Evolutionary conservation across 2,888 invertebrate species (phyloP).

Genomic region (Drosophila mulleri): DNA sequence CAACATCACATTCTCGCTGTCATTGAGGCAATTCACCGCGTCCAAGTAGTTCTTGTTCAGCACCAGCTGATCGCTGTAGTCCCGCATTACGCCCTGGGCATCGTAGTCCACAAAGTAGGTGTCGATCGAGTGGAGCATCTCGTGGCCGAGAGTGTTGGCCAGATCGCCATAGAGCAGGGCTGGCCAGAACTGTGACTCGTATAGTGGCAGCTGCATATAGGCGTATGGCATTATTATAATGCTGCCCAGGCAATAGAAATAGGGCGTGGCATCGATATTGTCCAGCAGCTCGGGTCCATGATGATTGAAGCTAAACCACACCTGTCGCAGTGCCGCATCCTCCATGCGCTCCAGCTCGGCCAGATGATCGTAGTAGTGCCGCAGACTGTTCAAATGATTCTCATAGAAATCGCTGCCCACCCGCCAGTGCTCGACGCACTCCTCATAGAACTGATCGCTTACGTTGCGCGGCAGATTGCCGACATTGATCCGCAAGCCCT

Average conservation of each 20-base stretch:
- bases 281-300: slow-evolving; percentile 73
- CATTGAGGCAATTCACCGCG: slow-evolving; percentile 61
- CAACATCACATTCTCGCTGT: slow-evolving; percentile 51
- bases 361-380: slow-evolving; percentile 55
- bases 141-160: slow-evolving; percentile 80
- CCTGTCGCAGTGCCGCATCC: slow-evolving; percentile 20
- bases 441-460: slow-evolving; percentile 55
- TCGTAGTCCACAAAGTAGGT: slow-evolving; percentile 73
- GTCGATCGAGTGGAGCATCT: slow-evolving; percentile 79
- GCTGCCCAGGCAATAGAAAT: slow-evolving; percentile 71
- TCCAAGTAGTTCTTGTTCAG: slow-evolving; percentile 51
- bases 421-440: slow-evolving; percentile 50
- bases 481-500: slow-evolving; percentile 67
- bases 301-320: slow-evolving; percentile 72
- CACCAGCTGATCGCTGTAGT: slow-evolving; percentile 56
- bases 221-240: slow-evolving; percentile 76
- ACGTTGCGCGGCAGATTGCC: slow-evolving; percentile 77
- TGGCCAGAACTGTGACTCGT: slow-evolving; percentile 75
- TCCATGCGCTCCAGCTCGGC: slow-evolving; percentile 46
- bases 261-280: slow-evolving; percentile 76
- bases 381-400: slow-evolving; percentile 75
- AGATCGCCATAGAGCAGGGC: slow-evolving; percentile 77
- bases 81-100: slow-evolving; percentile 58
- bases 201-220: slow-evolving; percentile 76
- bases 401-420: slow-evolving; percentile 66